A percentile compares a stretch with the other conserved stretches of the same genome.
Evolutionary conservation across 2,888 invertebrate genomes (phyloP).

Genomic region (Aplocera efformata): DNA sequence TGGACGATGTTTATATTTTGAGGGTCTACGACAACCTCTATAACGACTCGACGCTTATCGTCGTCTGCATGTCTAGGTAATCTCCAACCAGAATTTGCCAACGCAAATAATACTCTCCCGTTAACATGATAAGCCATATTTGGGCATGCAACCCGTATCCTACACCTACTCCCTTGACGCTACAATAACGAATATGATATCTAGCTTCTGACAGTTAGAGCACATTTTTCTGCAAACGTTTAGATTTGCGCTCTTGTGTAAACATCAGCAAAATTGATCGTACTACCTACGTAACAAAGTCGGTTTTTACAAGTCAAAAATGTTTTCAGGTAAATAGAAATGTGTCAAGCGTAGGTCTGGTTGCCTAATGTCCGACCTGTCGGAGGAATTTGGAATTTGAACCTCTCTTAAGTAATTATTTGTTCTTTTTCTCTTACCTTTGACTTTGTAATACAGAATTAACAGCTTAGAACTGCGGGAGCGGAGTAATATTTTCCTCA

Average conservation of each 20-base stretch:
- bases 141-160: slow-evolving; percentile 26
- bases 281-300: slow-evolving; percentile 34
- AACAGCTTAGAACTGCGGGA: not conserved
- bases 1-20: slow-evolving; percentile 77
- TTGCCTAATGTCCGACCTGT: slow-evolving; percentile 48
- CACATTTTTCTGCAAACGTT: slow-evolving; percentile 37
- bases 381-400: slow-evolving; percentile 47
- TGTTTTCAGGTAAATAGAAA: slow-evolving; percentile 41
- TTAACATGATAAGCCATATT: slow-evolving; percentile 42
- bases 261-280: slow-evolving; percentile 36
- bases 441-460: slow-evolving; percentile 1
- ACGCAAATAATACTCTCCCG: slow-evolving; percentile 46
- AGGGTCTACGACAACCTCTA: slow-evolving; percentile 74
- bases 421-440: slow-evolving; percentile 24
- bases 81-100: slow-evolving; percentile 41
- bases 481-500: too few species aligned
- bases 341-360: slow-evolving; percentile 45
- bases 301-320: slow-evolving; percentile 33
- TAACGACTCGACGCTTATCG: slow-evolving; percentile 73
- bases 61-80: slow-evolving; percentile 70
- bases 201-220: slow-evolving; percentile 38
- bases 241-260: slow-evolving; percentile 19
- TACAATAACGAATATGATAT: slow-evolving; percentile 41
- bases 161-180: slow-evolving; percentile 40
- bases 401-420: slow-evolving; percentile 39